Conservation (phyloP, 2,113 vertebrate genomes). For the Colius striatus region DNA sequence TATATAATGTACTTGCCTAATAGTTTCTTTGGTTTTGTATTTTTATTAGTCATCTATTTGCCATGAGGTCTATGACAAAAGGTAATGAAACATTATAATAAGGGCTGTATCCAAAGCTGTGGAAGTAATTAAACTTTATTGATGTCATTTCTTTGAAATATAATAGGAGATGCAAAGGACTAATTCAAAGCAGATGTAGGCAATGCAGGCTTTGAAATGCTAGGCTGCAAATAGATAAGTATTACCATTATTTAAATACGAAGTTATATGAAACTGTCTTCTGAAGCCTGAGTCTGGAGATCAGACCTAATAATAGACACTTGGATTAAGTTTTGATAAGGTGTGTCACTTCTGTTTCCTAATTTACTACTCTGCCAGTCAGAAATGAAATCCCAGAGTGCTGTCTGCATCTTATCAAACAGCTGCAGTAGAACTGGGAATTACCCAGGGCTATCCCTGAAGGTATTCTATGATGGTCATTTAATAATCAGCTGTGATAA, state of each 20-base stretch:
- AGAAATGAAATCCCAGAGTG: background rate
- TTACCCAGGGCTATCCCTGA: background rate
- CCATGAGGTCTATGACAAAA: background rate
- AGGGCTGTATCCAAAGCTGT: slow-evolving; percentile 10
- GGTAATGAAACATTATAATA: slow-evolving; percentile 45
- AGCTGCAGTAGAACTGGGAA: background rate
- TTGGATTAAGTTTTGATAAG: slow-evolving; percentile 17
- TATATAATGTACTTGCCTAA: background rate
- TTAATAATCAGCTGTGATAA: slow-evolving; percentile 20
- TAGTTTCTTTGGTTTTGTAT: slow-evolving; percentile 10
- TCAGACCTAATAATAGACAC: background rate
- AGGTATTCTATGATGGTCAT: background rate
- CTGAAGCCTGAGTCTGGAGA: background rate
- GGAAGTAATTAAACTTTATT: slow-evolving; percentile 59
- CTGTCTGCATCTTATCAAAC: background rate
- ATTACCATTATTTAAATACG: background rate
- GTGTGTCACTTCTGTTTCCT: slow-evolving; percentile 19
- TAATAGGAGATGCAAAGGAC: slow-evolving; percentile 41
- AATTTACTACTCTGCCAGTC: background rate
- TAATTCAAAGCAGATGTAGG: slow-evolving; percentile 39
- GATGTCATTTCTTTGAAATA: slow-evolving; percentile 53
- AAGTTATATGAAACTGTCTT: background rate
- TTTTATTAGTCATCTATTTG: slow-evolving; percentile 31
- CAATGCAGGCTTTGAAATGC: slow-evolving; percentile 27
- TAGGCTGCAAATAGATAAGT: slow-evolving; percentile 5